Evolutionary conservation across 2,797 vertebrate genomes (phyloP).

Genomic region (Eulemur albifrons): DNA sequence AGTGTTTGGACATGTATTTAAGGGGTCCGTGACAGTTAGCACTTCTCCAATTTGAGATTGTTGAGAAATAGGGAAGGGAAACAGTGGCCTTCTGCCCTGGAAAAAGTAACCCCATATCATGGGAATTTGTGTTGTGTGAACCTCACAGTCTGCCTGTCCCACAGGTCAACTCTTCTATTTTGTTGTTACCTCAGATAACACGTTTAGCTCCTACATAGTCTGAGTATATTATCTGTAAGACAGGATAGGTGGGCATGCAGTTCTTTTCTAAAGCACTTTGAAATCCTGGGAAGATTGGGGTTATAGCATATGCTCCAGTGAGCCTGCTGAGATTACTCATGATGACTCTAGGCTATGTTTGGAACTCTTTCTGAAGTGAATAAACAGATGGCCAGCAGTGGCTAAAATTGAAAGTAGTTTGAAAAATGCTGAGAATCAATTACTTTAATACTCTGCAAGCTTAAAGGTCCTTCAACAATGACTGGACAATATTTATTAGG

Average conservation of each 20-base stretch:
- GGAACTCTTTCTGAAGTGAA: conserved; percentile 66
- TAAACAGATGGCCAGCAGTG: conserved; percentile 70
- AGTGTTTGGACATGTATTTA: neutral
- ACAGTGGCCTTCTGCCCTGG: neutral
- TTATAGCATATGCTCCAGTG: conserved; percentile 49
- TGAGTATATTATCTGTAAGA: neutral
- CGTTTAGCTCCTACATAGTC: neutral
- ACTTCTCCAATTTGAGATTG: neutral
- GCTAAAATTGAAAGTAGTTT: conserved; percentile 72
- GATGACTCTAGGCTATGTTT: conserved; percentile 70
- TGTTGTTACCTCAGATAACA: conserved; percentile 16
- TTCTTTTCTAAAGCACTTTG: conserved; percentile 37
- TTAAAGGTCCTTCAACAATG: conserved; percentile 52
- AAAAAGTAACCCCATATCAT: neutral
- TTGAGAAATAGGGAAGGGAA: neutral
- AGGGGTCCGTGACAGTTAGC: neutral
- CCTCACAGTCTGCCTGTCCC: neutral
- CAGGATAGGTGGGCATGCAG: neutral
- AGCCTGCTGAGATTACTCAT: conserved; percentile 65
- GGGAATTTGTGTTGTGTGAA: neutral
- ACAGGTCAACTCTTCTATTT: conserved; percentile 10
- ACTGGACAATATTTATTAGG: conserved; percentile 14
- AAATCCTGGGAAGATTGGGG: conserved; percentile 43
- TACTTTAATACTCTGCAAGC: conserved; percentile 48
- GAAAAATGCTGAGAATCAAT: conserved; percentile 64